A percentile compares a stretch with the other conserved stretches of the same genome.
Evolutionary conservation across 2,888 invertebrate species (phyloP).

Genomic region (Chaitophorus viminalis): DNA sequence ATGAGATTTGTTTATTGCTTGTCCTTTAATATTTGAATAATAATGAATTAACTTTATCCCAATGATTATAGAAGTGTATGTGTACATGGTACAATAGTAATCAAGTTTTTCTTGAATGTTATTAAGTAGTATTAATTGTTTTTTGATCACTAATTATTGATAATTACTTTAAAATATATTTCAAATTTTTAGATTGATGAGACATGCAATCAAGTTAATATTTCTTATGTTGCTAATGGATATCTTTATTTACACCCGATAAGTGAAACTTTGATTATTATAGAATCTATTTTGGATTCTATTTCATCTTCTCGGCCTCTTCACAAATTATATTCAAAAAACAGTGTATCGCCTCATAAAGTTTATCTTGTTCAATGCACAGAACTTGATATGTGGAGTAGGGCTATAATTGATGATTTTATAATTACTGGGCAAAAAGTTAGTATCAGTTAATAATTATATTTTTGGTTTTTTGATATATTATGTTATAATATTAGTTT

Average conservation of each 20-base stretch:
- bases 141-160: not conserved
- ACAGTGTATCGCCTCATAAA: constrained; percentile 38
- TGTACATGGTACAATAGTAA: no score
- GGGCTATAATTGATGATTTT: constrained; percentile 33
- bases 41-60: no score
- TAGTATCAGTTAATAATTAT: not conserved
- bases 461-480: not conserved
- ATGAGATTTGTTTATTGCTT: no score
- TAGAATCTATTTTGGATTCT: constrained; percentile 50
- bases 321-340: constrained; percentile 28
- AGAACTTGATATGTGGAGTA: constrained; percentile 41
- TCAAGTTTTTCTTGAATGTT: no score
- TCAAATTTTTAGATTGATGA: constrained; percentile 21
- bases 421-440: constrained; percentile 49
- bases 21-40: no score
- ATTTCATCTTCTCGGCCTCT: constrained; percentile 23
- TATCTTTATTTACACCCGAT: constrained; percentile 44
- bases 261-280: constrained; percentile 25
- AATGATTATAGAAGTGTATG: no score
- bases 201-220: constrained; percentile 4
- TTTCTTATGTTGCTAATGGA: constrained; percentile 27
- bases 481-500: not conserved
- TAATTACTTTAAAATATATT: not conserved
- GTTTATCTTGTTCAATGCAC: constrained; percentile 48
- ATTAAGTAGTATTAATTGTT: no score